Evolutionary conservation across 2,797 vertebrate species (phyloP).

Genomic region (Triplophysa yarkandensis): DNA sequence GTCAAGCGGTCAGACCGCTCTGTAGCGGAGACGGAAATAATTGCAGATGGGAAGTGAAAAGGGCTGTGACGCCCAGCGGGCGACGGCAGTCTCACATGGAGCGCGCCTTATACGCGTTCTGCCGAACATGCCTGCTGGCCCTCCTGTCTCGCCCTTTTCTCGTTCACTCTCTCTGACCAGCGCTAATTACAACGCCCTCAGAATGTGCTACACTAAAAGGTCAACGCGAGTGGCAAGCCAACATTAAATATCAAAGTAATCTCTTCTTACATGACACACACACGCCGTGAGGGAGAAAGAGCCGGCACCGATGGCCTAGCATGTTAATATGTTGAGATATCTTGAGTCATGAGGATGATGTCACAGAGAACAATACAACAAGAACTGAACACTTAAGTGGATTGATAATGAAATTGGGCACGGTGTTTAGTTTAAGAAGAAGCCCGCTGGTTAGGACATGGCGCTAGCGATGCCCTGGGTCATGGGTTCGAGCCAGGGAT

Average conservation of each 20-base stretch:
- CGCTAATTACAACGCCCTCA: constrained; percentile 47
- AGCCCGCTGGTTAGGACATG: no score
- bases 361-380: background rate
- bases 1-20: constrained; percentile 53
- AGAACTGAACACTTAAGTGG: no score
- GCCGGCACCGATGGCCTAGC: background rate
- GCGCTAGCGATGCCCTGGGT: no score
- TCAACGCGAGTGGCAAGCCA: constrained; percentile 40
- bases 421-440: background rate
- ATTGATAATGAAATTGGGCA: background rate
- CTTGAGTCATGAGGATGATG: background rate
- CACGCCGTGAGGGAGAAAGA: constrained; percentile 10
- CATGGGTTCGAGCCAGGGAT: no score
- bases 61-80: constrained; percentile 48
- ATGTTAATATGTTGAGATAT: constrained; percentile 33
- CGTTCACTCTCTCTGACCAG: constrained; percentile 33
- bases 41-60: constrained; percentile 55
- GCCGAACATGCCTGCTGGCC: constrained; percentile 41
- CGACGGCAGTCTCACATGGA: constrained; percentile 13
- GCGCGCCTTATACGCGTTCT: constrained; percentile 33
- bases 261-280: constrained; percentile 28
- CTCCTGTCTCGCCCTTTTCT: constrained; percentile 39
- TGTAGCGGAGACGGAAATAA: constrained; percentile 45
- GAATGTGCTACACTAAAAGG: constrained; percentile 48
- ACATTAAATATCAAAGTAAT: constrained; percentile 43